Conservation (phyloP, 2,797 vertebrate genomes). For the Bradypodion ventrale region DNA sequence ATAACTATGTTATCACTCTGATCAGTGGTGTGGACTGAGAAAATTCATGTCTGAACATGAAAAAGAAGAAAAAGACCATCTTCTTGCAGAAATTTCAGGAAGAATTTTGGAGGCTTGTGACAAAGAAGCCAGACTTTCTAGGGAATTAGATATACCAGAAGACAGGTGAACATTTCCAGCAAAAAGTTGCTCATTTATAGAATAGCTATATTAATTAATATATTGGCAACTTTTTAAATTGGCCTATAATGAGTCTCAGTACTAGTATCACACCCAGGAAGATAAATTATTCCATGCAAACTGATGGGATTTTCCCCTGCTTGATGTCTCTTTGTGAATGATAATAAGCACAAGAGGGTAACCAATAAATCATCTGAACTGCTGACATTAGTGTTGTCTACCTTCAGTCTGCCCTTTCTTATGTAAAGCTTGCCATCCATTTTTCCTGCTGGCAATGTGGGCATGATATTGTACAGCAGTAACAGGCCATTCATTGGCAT, state of each 20-base stretch:
- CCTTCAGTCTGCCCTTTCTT: no score
- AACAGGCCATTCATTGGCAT: no score
- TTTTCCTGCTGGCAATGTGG: no score
- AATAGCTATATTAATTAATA: neutral
- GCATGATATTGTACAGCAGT: no score
- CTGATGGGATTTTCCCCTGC: no score
- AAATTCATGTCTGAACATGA: neutral
- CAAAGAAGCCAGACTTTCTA: accelerated
- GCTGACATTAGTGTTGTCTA: no score
- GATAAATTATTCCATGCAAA: neutral
- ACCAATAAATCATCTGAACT: no score
- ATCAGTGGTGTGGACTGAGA: neutral
- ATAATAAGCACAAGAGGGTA: no score
- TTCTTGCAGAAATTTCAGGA: neutral
- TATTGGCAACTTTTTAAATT: neutral
- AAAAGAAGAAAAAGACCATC: neutral
- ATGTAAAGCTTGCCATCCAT: no score
- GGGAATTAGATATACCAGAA: neutral
- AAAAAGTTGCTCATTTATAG: neutral
- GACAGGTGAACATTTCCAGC: neutral
- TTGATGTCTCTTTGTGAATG: no score
- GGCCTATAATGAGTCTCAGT: no score
- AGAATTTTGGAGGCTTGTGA: neutral
- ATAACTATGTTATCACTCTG: slow-evolving; percentile 38
- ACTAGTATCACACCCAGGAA: neutral